These are phyloP conservation scores for Muntiacus reevesi DNA, from an alignment of 2,113 vertebrate genomes.

Conservation along the genomic window DNA sequence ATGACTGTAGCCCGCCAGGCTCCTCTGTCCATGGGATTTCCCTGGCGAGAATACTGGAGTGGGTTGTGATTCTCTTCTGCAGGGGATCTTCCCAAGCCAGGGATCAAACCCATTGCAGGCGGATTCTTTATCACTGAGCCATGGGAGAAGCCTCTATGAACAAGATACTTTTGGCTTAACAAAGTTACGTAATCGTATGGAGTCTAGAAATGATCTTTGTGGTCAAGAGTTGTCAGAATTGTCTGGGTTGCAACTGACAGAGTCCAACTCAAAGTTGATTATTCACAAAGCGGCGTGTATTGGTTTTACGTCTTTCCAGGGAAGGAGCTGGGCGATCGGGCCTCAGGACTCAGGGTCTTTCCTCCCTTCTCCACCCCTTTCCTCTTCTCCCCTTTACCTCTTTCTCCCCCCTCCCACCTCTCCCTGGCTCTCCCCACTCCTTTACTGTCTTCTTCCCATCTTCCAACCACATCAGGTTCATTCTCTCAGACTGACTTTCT, in stretches of 20 bases:
- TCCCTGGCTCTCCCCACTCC: background rate
- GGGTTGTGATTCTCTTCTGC: background rate
- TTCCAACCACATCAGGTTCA: background rate
- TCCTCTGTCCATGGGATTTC: background rate
- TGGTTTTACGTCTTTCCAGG: background rate
- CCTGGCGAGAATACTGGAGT: background rate
- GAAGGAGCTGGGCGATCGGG: too few relatives aligned
- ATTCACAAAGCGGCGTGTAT: background rate
- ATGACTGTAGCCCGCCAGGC: background rate
- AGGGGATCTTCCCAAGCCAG: background rate
- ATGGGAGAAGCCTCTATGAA: background rate
- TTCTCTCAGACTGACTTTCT: background rate
- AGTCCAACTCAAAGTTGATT: background rate
- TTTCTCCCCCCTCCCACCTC: background rate
- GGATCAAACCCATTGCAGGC: background rate
- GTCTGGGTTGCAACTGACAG: background rate
- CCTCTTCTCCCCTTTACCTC: background rate
- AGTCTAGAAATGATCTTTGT: background rate
- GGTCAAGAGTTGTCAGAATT: background rate
- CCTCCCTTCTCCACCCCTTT: rapidly evolving
- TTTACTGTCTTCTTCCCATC: background rate
- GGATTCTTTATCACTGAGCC: background rate
- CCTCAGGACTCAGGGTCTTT: background rate
- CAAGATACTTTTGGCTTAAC: background rate
- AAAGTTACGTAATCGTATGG: background rate